Conservation (phyloP, 2,888 invertebrate species). For the Tiliacea citrago region DNA sequence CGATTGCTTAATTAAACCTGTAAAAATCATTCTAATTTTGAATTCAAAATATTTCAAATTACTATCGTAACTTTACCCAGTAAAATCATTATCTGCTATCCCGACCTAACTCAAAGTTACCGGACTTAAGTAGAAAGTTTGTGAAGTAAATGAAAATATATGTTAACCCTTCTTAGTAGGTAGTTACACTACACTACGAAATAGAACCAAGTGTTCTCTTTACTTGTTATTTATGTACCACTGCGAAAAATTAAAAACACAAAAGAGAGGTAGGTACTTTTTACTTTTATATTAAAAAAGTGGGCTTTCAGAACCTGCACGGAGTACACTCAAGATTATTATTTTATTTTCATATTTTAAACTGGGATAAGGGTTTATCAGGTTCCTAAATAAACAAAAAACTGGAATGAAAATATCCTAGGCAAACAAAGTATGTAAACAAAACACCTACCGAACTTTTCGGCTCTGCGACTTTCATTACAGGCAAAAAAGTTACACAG, state of each 20-base stretch:
- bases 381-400: constrained; percentile 30
- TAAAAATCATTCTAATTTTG: no score
- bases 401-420: not conserved
- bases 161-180: not conserved
- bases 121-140: constrained; percentile 3
- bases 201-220: not conserved
- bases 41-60: not conserved
- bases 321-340: not conserved
- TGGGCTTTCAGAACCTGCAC: not conserved
- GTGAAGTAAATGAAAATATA: constrained; percentile 22
- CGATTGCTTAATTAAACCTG: not conserved
- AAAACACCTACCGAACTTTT: constrained; percentile 1
- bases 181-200: not conserved
- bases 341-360: constrained; percentile 6
- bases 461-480: constrained; percentile 25
- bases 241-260: constrained; percentile 17
- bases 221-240: constrained; percentile 6
- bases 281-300: constrained; percentile 2
- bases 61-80: not conserved
- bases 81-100: not conserved
- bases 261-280: not conserved
- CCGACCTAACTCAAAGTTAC: not conserved
- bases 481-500: constrained; percentile 1
- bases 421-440: constrained; percentile 24
- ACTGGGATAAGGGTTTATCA: not conserved